Conservation (phyloP, 2,113 vertebrate species). For the Sminthopsis crassicaudata region DNA sequence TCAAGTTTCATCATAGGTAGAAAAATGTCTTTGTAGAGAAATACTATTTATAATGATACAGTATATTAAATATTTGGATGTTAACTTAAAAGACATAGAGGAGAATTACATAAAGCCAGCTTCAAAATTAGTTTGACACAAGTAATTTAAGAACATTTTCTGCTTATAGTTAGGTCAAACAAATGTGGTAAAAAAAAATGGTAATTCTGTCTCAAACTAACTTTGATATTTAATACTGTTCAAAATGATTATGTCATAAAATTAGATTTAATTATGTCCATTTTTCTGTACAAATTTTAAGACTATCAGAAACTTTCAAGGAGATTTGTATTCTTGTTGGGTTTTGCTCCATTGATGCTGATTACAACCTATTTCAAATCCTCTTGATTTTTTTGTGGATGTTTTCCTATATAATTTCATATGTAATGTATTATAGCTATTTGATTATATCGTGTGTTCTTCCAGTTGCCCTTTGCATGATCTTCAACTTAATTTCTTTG, state of each 20-base stretch:
- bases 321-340: not conserved
- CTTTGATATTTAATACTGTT: not conserved
- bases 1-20: not conserved
- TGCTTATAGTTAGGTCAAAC: not conserved
- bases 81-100: not conserved
- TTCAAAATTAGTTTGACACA: not conserved
- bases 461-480: not conserved
- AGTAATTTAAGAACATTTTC: not conserved
- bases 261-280: not conserved
- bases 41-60: too few species aligned
- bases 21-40: not conserved
- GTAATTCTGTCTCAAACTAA: not conserved
- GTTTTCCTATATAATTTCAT: not conserved
- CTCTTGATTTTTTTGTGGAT: not conserved
- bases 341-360: too few species aligned
- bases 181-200: not conserved
- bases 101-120: not conserved
- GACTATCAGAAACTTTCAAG: not conserved
- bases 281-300: not conserved
- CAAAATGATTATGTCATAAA: not conserved
- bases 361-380: too few species aligned
- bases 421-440: not conserved
- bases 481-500: not conserved
- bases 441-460: not conserved
- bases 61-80: not conserved